These are phyloP conservation scores for Steinernema carpocapsae DNA, from an alignment of 2,888 invertebrate species.

Conservation along the genomic window DNA sequence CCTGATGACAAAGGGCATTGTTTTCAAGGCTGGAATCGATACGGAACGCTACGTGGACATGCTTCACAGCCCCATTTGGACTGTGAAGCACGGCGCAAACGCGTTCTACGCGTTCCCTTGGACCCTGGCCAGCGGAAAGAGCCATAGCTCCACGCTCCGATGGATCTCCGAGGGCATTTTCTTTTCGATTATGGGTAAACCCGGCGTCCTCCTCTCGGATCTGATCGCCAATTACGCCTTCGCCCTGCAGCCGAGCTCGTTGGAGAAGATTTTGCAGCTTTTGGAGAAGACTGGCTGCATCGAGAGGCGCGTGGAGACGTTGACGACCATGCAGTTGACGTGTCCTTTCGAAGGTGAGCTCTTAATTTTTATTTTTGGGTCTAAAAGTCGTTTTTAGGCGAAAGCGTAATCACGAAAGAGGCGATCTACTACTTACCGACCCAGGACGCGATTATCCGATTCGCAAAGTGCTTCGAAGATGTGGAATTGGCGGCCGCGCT, in stretches of 20 bases:
- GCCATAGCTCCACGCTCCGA: slow-evolving; percentile 39
- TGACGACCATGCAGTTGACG: slow-evolving; percentile 41
- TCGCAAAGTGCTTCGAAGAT: slow-evolving; percentile 31
- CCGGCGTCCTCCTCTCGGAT: slow-evolving; percentile 55
- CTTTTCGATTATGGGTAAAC: slow-evolving; percentile 52
- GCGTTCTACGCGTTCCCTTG: slow-evolving; percentile 59
- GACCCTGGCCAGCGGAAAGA: slow-evolving; percentile 52
- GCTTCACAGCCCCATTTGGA: slow-evolving; percentile 53
- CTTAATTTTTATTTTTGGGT: background rate
- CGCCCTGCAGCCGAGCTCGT: slow-evolving; percentile 56
- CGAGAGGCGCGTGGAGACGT: slow-evolving; percentile 38
- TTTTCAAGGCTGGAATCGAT: slow-evolving; percentile 60
- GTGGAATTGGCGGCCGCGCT: slow-evolving; percentile 18
- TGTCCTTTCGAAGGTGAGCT: slow-evolving; percentile 46
- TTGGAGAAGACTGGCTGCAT: slow-evolving; percentile 52
- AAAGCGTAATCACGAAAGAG: slow-evolving; percentile 23
- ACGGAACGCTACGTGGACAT: slow-evolving; percentile 51
- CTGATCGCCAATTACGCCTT: slow-evolving; percentile 54
- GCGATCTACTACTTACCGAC: slow-evolving; percentile 13
- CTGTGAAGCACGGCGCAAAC: slow-evolving; percentile 44
- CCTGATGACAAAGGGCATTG: slow-evolving; percentile 35
- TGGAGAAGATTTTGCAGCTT: slow-evolving; percentile 52
- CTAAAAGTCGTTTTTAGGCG: slow-evolving; percentile 9
- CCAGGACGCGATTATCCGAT: slow-evolving; percentile 8
- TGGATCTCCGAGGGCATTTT: slow-evolving; percentile 65